Evolutionary conservation across 2,888 invertebrate genomes (phyloP).

Genomic region (Tanytarsus gracilentus): DNA sequence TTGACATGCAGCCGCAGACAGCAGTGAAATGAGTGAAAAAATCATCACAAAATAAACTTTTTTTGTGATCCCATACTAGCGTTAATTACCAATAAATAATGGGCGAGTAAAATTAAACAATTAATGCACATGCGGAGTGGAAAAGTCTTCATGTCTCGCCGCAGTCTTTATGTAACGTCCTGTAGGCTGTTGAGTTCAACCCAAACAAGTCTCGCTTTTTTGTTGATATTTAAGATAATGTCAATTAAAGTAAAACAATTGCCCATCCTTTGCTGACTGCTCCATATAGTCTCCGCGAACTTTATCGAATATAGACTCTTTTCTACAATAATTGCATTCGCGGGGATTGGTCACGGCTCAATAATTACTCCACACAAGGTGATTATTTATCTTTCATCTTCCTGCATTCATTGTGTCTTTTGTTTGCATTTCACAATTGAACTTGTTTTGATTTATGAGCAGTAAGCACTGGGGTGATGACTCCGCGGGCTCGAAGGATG

Average conservation of each 20-base stretch:
- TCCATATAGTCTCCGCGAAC: background rate
- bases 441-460: background rate
- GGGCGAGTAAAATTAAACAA: conserved; percentile 1
- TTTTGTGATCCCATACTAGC: background rate
- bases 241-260: background rate
- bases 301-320: background rate
- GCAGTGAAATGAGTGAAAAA: too few relatives aligned
- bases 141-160: background rate
- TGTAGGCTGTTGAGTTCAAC: background rate
- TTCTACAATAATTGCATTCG: background rate
- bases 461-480: background rate
- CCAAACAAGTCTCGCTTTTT: background rate
- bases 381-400: background rate
- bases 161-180: background rate
- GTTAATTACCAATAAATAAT: conserved; percentile 5
- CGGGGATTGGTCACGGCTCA: background rate
- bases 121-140: too few relatives aligned
- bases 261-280: background rate
- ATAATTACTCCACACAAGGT: background rate
- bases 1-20: background rate
- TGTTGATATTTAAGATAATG: conserved; percentile 15
- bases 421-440: background rate
- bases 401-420: background rate
- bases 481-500: background rate
- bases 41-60: background rate